A percentile compares a stretch with the other conserved stretches of the same genome.
These are phyloP conservation scores for Ranitomeya imitator DNA, from an alignment of 2,113 vertebrate species.

Conservation along the genomic window DNA sequence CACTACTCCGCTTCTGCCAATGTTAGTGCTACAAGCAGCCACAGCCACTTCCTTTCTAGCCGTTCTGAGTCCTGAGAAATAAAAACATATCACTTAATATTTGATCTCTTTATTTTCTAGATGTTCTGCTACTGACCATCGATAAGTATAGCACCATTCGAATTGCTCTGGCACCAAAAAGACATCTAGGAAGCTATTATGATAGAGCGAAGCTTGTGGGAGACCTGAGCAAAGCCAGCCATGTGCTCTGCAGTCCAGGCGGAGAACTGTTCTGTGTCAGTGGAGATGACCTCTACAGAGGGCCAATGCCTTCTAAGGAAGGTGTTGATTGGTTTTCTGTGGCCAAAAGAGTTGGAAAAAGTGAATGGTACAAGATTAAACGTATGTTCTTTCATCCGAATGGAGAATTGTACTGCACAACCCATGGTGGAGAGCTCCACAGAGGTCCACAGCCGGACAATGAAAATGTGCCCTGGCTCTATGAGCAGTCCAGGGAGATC, in stretches of 20 bases:
- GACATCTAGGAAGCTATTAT: not conserved
- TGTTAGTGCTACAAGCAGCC: too few species aligned
- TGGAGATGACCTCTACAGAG: not conserved
- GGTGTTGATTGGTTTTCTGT: not conserved
- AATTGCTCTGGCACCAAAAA: not conserved
- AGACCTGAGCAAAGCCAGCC: not conserved
- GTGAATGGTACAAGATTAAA: not conserved
- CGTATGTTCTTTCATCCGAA: slow-evolving; percentile 20
- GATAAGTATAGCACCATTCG: not conserved
- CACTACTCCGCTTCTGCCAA: too few species aligned
- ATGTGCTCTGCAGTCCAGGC: not conserved
- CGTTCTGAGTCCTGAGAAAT: too few species aligned
- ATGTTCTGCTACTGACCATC: not conserved
- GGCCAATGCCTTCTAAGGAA: not conserved
- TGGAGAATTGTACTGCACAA: slow-evolving; percentile 11
- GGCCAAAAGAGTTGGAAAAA: slow-evolving; percentile 11
- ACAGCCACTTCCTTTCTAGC: too few species aligned
- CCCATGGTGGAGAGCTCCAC: not conserved
- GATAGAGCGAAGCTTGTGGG: not conserved
- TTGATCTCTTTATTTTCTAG: not conserved
- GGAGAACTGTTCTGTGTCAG: slow-evolving; percentile 13
- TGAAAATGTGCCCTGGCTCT: not conserved
- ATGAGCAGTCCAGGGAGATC: slow-evolving; percentile 4
- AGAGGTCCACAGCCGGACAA: slow-evolving; percentile 10
- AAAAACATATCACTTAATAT: not conserved